These are phyloP conservation scores for Sarotherodon lohbergeri DNA, from an alignment of 2,113 vertebrate genomes.

Conservation along the genomic window DNA sequence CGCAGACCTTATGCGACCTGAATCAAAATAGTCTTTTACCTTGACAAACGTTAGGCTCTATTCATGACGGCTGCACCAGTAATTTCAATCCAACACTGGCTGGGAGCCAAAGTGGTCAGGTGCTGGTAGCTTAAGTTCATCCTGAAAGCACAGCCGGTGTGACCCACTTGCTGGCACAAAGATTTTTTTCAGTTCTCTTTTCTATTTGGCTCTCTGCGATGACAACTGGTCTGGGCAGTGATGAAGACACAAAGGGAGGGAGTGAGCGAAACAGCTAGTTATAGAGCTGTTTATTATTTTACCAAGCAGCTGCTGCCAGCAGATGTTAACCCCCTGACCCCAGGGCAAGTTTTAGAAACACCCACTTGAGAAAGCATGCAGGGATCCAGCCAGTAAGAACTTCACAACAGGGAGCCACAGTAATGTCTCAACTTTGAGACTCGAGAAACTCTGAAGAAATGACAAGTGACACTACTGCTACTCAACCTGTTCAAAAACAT, in stretches of 20 bases:
- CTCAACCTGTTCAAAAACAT: background rate
- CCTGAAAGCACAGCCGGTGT: constrained; percentile 76
- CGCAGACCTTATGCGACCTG: background rate
- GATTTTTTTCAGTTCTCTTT: constrained; percentile 71
- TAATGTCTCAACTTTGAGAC: background rate
- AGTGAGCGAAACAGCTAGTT: background rate
- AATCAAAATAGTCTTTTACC: constrained; percentile 33
- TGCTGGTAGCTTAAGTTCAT: constrained; percentile 80
- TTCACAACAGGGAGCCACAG: background rate
- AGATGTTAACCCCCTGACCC: background rate
- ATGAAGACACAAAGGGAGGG: constrained; percentile 36
- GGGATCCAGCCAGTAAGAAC: background rate
- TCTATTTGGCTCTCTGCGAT: constrained; percentile 75
- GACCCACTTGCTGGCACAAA: constrained; percentile 76
- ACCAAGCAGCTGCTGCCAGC: background rate
- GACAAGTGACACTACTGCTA: background rate
- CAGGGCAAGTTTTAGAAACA: background rate
- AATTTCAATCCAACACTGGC: constrained; percentile 76
- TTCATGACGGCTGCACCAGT: constrained; percentile 73
- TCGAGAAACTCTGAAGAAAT: background rate
- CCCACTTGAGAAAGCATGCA: background rate
- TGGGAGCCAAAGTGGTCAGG: constrained; percentile 76
- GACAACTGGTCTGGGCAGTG: constrained; percentile 76
- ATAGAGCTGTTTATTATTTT: background rate
- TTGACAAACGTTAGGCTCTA: constrained; percentile 74